These are phyloP conservation scores for Rotaria magnacalcarata DNA, from an alignment of 2,888 invertebrate genomes.

Conservation along the genomic window DNA sequence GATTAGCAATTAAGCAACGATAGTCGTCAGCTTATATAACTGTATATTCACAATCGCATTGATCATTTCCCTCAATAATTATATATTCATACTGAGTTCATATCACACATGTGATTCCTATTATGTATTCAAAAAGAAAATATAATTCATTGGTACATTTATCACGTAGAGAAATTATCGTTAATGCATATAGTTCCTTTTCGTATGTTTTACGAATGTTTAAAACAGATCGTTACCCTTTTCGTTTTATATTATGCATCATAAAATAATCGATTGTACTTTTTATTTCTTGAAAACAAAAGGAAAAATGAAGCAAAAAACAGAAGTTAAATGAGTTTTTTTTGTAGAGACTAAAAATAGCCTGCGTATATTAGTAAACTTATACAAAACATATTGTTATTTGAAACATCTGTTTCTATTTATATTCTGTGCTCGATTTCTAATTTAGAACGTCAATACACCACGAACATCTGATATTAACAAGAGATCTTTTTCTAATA, in stretches of 20 bases:
- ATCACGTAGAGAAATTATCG: not conserved
- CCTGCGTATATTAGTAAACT: not conserved
- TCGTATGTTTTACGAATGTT: not conserved
- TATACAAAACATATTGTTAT: not conserved
- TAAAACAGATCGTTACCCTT: not conserved
- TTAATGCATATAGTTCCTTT: not conserved
- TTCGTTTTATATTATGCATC: not conserved
- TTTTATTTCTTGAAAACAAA: not conserved
- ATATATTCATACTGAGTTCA: not conserved
- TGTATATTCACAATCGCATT: no score
- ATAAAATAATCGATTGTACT: not conserved
- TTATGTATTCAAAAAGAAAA: not conserved
- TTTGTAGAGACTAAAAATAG: no score
- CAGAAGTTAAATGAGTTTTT: no score
- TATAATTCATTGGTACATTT: not conserved
- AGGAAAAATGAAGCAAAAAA: not conserved
- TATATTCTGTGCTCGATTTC: not conserved
- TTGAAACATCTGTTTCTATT: not conserved
- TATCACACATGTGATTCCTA: not conserved
- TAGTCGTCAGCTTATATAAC: no score
- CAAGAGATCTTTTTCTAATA: not conserved
- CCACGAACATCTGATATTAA: not conserved
- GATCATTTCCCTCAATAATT: not conserved
- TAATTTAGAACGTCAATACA: not conserved
- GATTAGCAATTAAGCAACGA: no score